Evolutionary conservation across 2,888 invertebrate species (phyloP).

Genomic region (Hymenopus coronatus): DNA sequence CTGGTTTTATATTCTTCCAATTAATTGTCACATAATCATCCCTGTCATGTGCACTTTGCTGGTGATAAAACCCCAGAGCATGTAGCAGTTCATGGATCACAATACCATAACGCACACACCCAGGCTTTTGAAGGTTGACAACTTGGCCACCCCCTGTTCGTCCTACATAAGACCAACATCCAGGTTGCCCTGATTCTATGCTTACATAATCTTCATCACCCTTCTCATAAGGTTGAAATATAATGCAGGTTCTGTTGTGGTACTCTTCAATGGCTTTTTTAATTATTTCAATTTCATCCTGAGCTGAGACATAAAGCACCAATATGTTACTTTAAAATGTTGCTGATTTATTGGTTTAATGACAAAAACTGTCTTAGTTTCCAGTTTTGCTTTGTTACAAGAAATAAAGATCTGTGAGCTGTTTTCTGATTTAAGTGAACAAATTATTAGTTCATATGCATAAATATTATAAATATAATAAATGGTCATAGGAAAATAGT

Average conservation of each 20-base stretch:
- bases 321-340: background rate
- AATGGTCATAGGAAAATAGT: no score
- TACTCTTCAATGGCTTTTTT: slow-evolving; percentile 58
- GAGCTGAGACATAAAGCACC: slow-evolving; percentile 40
- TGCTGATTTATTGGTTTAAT: background rate
- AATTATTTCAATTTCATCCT: slow-evolving; percentile 51
- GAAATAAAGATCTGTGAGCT: no score
- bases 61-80: slow-evolving; percentile 54
- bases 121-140: slow-evolving; percentile 50
- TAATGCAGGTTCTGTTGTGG: slow-evolving; percentile 60
- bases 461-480: no score
- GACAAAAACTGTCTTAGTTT: background rate
- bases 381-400: no score
- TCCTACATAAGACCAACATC: slow-evolving; percentile 69
- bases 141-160: slow-evolving; percentile 59
- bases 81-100: slow-evolving; percentile 58
- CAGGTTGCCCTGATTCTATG: slow-evolving; percentile 52
- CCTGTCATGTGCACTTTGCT: slow-evolving; percentile 52
- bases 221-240: slow-evolving; percentile 58
- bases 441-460: no score
- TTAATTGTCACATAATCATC: slow-evolving; percentile 51
- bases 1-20: slow-evolving; percentile 50
- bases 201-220: slow-evolving; percentile 58
- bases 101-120: slow-evolving; percentile 51
- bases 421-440: no score